Evolutionary conservation across 1,140 invertebrate species (phyloP), one percentile per base, ranked within the genome.

Genomic region (Trissolcus basalis): DNA sequence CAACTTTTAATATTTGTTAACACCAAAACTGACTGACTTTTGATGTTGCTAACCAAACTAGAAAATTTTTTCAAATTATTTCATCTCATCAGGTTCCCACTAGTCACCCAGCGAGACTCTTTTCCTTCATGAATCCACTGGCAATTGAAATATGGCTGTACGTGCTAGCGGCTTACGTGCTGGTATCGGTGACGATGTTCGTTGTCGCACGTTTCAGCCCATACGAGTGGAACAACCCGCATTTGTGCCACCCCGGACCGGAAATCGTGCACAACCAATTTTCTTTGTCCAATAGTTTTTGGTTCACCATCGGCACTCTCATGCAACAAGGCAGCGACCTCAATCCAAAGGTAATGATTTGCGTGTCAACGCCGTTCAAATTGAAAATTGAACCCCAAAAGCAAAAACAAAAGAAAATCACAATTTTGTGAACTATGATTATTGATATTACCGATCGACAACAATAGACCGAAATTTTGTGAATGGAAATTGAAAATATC

Each of bases 81-180:
- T n/a, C 3, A 3, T n/a, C 9, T 39, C n/a, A 39, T 55, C 85
- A 92, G 90, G 92, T 92, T 47, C 94, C 94, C 4, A 91, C 91
- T 19, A 91, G 91, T 68, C 93, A 94, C 64, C 92, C 92, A 45
- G 93, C 94, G 0, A 90, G 92, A 12, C 88, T 97, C 0, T 96
- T 97, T 84, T 95, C 95, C 3, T 97, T 97, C 85, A 92, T 97
- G 89, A 93, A 95, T 78, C 96, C 96, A 0, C 89, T 97, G 64
- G 95, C 95, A 0, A 91, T 93, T 50, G 93, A 95, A 81, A 95
- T 96, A 61, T 95, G 94, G 94, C 85, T 95, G 15, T 95, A 93
- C 84, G 92, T 94, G 49, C 84, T 95, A 7, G 92, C 93, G 0
- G 94, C 94, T 33, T 95, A 95, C 84, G 88, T 94, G 9, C 88